Evolutionary conservation across 1,140 invertebrate species (phyloP).

Genomic region (Bombus balteatus): DNA sequence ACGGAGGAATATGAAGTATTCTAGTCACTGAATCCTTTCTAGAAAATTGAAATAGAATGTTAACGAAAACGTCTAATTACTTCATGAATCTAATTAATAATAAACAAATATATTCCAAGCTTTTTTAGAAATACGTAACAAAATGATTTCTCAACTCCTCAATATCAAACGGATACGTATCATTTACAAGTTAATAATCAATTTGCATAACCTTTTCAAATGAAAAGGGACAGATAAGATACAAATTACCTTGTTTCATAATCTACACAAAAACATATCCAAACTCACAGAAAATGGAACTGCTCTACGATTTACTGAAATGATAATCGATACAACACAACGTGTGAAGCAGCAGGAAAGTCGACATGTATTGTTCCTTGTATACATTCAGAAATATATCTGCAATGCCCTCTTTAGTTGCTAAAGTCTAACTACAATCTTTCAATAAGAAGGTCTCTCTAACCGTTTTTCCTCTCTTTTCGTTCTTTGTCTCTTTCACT

Average conservation of each 20-base stretch:
- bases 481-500: background rate
- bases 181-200: background rate
- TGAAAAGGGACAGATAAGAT: background rate
- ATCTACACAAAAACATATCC: background rate
- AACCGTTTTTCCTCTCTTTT: constrained; percentile 6
- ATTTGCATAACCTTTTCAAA: background rate
- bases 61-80: background rate
- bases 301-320: background rate
- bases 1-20: background rate
- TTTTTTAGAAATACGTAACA: background rate
- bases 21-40: background rate
- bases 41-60: background rate
- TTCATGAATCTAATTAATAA: background rate
- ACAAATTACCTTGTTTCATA: background rate
- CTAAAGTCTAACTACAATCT: constrained; percentile 26
- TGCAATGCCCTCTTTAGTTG: constrained; percentile 28
- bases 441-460: constrained; percentile 34
- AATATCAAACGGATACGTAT: too few relatives aligned
- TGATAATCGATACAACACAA: background rate
- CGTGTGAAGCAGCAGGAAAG: too few relatives aligned
- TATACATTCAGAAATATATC: background rate
- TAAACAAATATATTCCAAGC: background rate
- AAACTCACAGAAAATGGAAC: background rate
- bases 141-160: too few relatives aligned
- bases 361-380: background rate